A percentile compares a stretch with the other conserved stretches of the same genome.
phyloP scores from a whole-genome alignment of 1,140 invertebrate genomes.

The Microplitis mediator region DNA sequence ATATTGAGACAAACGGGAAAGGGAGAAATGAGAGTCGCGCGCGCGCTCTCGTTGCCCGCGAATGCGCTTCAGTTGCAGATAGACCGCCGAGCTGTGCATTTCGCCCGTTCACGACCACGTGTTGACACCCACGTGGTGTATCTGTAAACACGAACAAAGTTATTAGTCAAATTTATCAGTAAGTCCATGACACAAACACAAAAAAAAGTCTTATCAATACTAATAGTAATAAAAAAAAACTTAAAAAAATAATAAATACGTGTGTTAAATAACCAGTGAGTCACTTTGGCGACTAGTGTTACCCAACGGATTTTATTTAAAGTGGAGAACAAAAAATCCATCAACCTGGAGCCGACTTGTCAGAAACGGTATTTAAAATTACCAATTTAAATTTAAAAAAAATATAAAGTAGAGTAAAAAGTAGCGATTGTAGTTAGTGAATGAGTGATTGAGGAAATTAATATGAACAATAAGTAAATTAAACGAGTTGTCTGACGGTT shows the following conservation, averaged over 20 bases:
- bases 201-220: no score
- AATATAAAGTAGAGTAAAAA: not conserved
- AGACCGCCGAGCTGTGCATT: not conserved
- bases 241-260: no score
- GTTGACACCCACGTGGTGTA: not conserved
- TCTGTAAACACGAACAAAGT: not conserved
- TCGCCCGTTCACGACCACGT: not conserved
- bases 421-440: no score
- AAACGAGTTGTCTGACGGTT: no score
- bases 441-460: no score
- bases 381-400: not conserved
- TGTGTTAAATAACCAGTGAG: no score
- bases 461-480: no score
- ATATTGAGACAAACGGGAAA: not conserved
- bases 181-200: no score
- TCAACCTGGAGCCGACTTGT: conserved; percentile 66
- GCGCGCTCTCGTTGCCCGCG: not conserved
- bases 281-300: no score
- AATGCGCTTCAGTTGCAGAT: not conserved
- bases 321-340: conserved; percentile 58
- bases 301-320: not conserved
- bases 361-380: conserved; percentile 59
- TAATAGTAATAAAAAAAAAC: no score
- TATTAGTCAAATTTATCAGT: no score
- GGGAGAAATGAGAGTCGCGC: not conserved